Evolutionary conservation across 2,113 vertebrate genomes (phyloP).

Genomic region (Agapornis roseicollis): DNA sequence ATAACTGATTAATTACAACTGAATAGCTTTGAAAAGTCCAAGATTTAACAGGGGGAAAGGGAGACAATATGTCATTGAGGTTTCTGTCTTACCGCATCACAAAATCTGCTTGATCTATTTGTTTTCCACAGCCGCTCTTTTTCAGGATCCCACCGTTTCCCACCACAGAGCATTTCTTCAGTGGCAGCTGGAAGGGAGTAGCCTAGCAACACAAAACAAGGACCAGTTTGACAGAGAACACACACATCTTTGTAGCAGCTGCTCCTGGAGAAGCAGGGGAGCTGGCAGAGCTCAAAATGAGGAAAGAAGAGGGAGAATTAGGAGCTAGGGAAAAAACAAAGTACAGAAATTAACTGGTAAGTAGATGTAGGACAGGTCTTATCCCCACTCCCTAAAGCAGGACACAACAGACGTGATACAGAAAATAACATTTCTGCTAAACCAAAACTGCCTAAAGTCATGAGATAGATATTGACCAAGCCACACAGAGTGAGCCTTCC

Average conservation of each 20-base stretch:
- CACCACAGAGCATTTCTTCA: conserved; percentile 95
- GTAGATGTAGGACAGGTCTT: neutral
- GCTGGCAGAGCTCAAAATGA: neutral
- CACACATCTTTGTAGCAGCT: conserved; percentile 54
- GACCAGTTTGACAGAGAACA: conserved; percentile 68
- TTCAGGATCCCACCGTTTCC: conserved; percentile 95
- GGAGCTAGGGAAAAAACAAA: neutral
- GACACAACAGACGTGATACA: accelerated
- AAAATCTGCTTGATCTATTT: conserved; percentile 91
- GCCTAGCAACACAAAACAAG: conserved; percentile 83
- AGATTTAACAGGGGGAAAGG: neutral
- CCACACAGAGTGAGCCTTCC: neutral
- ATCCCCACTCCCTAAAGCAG: neutral
- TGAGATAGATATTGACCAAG: neutral
- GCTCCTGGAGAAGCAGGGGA: neutral
- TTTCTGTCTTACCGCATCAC: conserved; percentile 89
- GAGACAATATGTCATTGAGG: neutral
- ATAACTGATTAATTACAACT: neutral
- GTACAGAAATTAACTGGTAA: neutral
- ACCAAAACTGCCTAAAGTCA: neutral
- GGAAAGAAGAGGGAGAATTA: neutral
- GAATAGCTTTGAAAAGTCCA: neutral
- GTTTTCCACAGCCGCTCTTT: conserved; percentile 87
- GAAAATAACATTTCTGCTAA: neutral
- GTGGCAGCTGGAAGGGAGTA: conserved; percentile 87